Evolutionary conservation across 2,113 vertebrate genomes (phyloP), one percentile per base, ranked within the genome.

Genomic region (Dipodomys merriami): DNA sequence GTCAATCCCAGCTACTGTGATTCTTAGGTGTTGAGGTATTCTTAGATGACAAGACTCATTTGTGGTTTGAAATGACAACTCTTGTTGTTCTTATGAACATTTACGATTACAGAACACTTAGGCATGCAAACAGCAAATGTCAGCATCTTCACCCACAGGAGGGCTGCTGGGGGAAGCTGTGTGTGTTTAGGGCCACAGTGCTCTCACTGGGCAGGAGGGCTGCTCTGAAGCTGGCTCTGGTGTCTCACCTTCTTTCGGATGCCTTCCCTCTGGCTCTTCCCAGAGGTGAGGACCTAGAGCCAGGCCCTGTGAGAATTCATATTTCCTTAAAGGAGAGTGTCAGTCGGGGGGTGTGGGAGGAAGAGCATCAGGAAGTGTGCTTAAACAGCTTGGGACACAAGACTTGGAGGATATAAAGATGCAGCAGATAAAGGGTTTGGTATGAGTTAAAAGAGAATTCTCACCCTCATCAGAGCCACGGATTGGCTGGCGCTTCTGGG

Each of bases 401-500:
- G 88, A 82, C 49, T 53, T 68, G 39, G 64, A 88, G 88, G n/a
- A 74, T 13, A 68, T 8, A 82, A 79, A 44, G 65, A 84, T 76
- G 0, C 0, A 7, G 16, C 71, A 25, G 1, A 11, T 67, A 7
- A 79, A 91, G 44, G 29, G 27, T 10, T 44, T 1, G 16, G 27
- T 27, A 25, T 2, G 44, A 1, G 4, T 1, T 67, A 22, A n/a
- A 73, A 53, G 73, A 78, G 93, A 67, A n/a, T 71, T 97, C 98
- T 98, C 96, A 99, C 99, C 98, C 98, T 99, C 99, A 78, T 99
- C 99, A 0, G 98, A 98, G 88, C 98, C 98, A 49, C 97, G 98
- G 97, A 99, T 99, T 15, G 99, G 98, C 96, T 99, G 99, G 46
- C 98, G 98, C 95, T 99, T 99, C 97, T 99, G 99, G 68, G 98